Percentiles rank a stretch among this genome's conserved stretches.
Conservation (phyloP, 2,888 invertebrate species). For the Syrphus vitripennis region DNA sequence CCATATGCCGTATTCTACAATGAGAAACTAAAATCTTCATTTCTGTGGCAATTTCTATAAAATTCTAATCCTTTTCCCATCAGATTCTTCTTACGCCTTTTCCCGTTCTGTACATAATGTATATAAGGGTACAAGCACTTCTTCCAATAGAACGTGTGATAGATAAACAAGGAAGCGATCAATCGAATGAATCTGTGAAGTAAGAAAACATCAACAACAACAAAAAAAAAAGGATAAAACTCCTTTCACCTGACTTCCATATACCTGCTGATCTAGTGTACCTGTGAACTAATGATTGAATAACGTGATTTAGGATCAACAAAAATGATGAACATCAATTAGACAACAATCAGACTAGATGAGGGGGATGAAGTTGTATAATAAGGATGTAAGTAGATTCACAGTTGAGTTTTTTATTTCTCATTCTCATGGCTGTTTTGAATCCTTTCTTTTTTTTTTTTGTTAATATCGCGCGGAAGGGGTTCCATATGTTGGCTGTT, state of each 20-base stretch:
- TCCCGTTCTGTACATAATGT: conserved; percentile 61
- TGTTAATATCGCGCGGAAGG: not conserved
- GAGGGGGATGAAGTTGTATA: conserved; percentile 49
- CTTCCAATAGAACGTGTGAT: conserved; percentile 59
- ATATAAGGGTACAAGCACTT: not conserved
- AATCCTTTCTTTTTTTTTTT: conserved; percentile 26
- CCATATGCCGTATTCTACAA: conserved; percentile 57
- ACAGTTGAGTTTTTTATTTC: conserved; percentile 65
- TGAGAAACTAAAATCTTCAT: conserved; percentile 40
- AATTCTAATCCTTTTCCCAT: conserved; percentile 65
- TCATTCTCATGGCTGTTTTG: conserved; percentile 50
- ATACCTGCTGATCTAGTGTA: conserved; percentile 63
- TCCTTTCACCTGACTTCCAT: conserved; percentile 69
- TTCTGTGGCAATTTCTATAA: not conserved
- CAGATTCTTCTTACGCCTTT: conserved; percentile 49
- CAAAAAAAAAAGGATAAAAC: conserved; percentile 46
- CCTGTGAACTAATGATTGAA: conserved; percentile 56
- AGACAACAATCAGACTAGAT: conserved; percentile 44
- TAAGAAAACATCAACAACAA: conserved; percentile 1
- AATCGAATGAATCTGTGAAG: conserved; percentile 17
- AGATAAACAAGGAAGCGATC: conserved; percentile 63
- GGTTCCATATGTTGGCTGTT: conserved; percentile 1
- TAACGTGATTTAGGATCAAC: conserved; percentile 45
- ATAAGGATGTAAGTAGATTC: conserved; percentile 59
- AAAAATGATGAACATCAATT: conserved; percentile 60